phyloP scores from a whole-genome alignment of 1,140 invertebrate genomes.

The Drosophila burlai region DNA sequence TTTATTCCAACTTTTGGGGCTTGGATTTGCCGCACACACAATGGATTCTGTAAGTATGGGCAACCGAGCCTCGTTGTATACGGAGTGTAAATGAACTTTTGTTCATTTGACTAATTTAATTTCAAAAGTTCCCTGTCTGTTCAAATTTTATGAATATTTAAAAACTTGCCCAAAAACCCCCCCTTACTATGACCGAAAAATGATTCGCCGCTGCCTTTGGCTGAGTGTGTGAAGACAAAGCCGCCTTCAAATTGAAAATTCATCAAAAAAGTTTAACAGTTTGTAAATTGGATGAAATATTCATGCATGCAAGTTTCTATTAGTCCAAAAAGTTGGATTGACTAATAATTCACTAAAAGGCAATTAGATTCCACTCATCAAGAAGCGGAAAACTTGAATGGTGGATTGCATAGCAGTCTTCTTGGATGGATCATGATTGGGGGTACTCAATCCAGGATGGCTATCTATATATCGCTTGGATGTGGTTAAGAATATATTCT shows the following conservation, averaged over 20 bases:
- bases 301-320: conserved; percentile 78
- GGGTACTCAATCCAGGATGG: background rate
- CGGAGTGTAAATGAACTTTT: conserved; percentile 64
- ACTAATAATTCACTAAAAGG: conserved; percentile 70
- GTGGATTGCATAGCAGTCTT: conserved; percentile 4
- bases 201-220: conserved; percentile 53
- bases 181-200: conserved; percentile 36
- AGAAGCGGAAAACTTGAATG: conserved; percentile 40
- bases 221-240: conserved; percentile 60
- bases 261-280: conserved; percentile 79
- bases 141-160: conserved; percentile 82
- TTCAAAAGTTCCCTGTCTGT: conserved; percentile 69
- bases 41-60: conserved; percentile 27
- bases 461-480: too few relatives aligned
- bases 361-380: conserved; percentile 60
- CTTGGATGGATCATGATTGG: background rate
- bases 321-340: conserved; percentile 72
- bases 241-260: conserved; percentile 78
- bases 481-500: too few relatives aligned
- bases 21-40: conserved; percentile 32
- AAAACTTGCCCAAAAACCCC: conserved; percentile 57
- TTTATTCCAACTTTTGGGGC: conserved; percentile 65
- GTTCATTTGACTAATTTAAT: conserved; percentile 82
- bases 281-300: conserved; percentile 78
- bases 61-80: conserved; percentile 5